Base-by-base conservation (phyloP, 2,888 invertebrate genomes). In the Laothoe populi region DNA sequence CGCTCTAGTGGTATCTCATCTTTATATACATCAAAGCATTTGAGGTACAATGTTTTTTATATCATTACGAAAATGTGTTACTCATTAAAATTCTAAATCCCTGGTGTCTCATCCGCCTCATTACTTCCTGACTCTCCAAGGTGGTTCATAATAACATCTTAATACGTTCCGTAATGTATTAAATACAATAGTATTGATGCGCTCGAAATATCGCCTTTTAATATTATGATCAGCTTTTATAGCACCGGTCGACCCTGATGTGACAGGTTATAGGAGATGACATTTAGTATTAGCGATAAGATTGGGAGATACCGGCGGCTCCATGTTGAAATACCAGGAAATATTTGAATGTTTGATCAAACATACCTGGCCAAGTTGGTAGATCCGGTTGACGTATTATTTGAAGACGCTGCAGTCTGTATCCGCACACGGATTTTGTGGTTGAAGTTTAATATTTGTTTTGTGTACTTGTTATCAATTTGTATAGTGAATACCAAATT, bases 191-290 rank as follows among this genome's bases (percentile, higher is more conserved):
- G 65, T 70, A 74, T 63, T 64, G 81, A 83, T 83, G 81, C 79
- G 78, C 69, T 68, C 62, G 61, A 66, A 69, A 66, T 57, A 63
- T 58, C 66, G 35, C 64, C 68, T 67, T 69, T 70, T 73, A 74
- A 80, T 82, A 80, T 75, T 72, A 66, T 83, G 82, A 77, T 73
- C 62, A 66, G 69, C 69, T 62, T 78, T 78, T 81, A 79, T 75
- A 70, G 70, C 74, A 82, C 75, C 66, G 66, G 82, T 59, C 66
- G 83, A 67, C 86, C 86, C 67, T 84, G 84, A 73, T 46, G 46
- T 57, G 42, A 58, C 46, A 62, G 46, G 38, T 53, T 53, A 31
- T 31, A 10, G 31, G 49, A 26, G 53, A 53, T 53, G 53, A 19
- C 53, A 10, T 53, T 53, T 53, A 53, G 53, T 53, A n/a, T 16